Base-by-base conservation (phyloP, 2,888 invertebrate species). In the Apodemia mormo region DNA sequence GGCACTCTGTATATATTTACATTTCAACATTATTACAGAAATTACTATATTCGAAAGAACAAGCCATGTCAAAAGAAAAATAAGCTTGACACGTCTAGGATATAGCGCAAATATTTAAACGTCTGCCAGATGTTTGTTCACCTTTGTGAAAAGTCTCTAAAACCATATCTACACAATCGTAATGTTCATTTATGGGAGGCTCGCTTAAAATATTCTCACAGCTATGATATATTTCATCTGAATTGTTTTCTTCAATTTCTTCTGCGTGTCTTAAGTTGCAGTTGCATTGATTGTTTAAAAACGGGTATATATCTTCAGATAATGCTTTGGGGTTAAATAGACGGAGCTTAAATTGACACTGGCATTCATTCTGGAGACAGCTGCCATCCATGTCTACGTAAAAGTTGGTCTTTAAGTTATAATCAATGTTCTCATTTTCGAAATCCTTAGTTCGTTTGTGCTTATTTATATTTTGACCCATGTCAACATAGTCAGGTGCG, bases 291-390 rank as follows among this genome's bases (percentile, higher is more conserved):
- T 33, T 14, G 30, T 61, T 33, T n/a, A 79, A 79, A 71, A 90
- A 89, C 14, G 87, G 89, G 69, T 79, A 80, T 33, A 68, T 80
- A 70, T 82, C 75, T 29, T 79, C 80, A 29, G 71, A 75, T 8
- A 81, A 3, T 12, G 81, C 76, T 22, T 79, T 72, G 1, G 81
- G 82, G 76, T 87, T 82, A 61, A 89, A 65, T 70, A 2, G 61
- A 12, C 30, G 33, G 33, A 33, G 61, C 12, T 14, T 61, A 12
- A 61, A 29, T 30, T 10, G n/a, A 52, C 49, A 52, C n/a, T 49
- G 49, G 49, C 49, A 49, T 49, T 49, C 14, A 14, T 4, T 49
- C 49, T 9, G 49, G 0, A 45, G 10, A 45, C 12, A 12, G 12
- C 45, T 45, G 45, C 12, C 14, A 14, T 14, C 49, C 14, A 49